Evolutionary conservation across 2,888 invertebrate species (phyloP), one percentile per base, ranked within the genome.

Genomic region (Lepeophtheirus nordmannii): DNA sequence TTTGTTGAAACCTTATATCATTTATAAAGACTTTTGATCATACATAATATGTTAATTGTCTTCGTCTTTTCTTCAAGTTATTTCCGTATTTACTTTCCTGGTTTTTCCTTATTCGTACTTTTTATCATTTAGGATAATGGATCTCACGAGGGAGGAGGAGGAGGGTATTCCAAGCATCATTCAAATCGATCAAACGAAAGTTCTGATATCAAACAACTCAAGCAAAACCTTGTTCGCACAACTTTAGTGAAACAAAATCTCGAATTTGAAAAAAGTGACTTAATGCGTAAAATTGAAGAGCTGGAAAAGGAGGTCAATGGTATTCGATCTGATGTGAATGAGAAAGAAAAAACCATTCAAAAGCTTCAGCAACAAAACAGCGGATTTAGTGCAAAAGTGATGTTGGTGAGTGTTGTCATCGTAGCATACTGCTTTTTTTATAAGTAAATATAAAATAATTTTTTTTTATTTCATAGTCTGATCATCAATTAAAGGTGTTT

Each of bases 281-380:
- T 70, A 37, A 40, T 20, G 5, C 59, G 65, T 17, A 41, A 62
- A 0, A 41, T 67, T 14, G 20, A 57, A 9, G 40, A 58, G 1
- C 67, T 63, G 22, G 67, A 67, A 30, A 30, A 38, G 7, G 64
- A 63, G 20, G 56, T 63, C 37, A 53, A 63, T 39, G 56, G 57
- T 22, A 39, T 63, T 10, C 56, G 64, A 11, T 57, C 56, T 20
- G 56, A 63, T 53, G 56, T 63, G 46, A 39, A 22, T n/a, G 64
- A 63, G 12, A 67, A 67, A 39, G 69, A 69, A 53, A 68, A 69
- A 46, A 57, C 68, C 23, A 68, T 69, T 22, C 67, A 68, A 10
- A 67, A 68, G 60, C 69, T 68, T 41, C 67, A 68, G 63, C 41
- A 30, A 5, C 68, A 69, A 57, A 62, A 68, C n/a, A 68, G 69